Percentiles rank a stretch among this genome's conserved stretches.
Conservation (phyloP, 2,797 vertebrate genomes). For the Dipus sagitta region DNA sequence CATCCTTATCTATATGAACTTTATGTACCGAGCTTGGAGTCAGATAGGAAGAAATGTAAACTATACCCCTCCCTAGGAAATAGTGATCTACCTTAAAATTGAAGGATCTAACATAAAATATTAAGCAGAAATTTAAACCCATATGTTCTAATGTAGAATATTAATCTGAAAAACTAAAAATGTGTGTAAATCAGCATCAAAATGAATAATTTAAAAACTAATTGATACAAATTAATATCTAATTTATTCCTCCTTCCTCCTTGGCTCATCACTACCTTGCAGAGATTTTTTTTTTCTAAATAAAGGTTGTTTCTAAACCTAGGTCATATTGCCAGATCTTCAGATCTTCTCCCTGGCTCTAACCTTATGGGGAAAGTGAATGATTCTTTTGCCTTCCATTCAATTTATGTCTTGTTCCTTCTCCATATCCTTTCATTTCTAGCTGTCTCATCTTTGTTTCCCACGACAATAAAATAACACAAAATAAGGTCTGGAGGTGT, state of each 20-base stretch:
- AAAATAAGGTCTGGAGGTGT: neutral
- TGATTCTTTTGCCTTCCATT: neutral
- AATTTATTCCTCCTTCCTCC: neutral
- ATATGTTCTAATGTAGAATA: constrained; percentile 1
- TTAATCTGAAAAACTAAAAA: constrained; percentile 42
- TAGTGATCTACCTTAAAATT: constrained; percentile 20
- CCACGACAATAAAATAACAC: constrained; percentile 4
- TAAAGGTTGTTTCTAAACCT: constrained; percentile 28
- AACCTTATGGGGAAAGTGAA: neutral
- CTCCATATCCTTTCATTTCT: neutral
- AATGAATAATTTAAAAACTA: constrained; percentile 39
- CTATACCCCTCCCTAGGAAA: neutral
- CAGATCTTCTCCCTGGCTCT: neutral
- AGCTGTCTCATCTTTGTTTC: neutral
- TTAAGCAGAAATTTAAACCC: constrained; percentile 9
- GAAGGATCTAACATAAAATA: neutral
- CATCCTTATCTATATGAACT: neutral
- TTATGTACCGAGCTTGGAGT: neutral
- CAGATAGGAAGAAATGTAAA: neutral
- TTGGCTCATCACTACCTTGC: neutral
- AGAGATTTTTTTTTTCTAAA: constrained; percentile 24
- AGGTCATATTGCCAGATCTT: neutral
- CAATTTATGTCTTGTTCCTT: constrained; percentile 21
- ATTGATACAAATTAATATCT: neutral
- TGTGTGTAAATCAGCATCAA: neutral